Evolutionary conservation across 2,797 vertebrate genomes (phyloP).

Genomic region (Micrastur ruficollis): DNA sequence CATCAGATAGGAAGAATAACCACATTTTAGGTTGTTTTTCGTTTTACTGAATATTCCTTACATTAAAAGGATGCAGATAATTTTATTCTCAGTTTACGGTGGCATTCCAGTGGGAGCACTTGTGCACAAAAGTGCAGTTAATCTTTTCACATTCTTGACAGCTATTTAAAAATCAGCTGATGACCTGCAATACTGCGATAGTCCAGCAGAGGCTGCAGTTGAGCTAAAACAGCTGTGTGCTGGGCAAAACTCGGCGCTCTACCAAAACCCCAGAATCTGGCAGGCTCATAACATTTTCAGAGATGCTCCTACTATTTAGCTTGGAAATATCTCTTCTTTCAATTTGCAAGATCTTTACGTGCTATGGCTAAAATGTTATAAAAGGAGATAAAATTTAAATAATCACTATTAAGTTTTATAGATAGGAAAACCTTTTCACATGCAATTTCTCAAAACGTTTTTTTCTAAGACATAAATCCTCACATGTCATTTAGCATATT

Average conservation of each 20-base stretch:
- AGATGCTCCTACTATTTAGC: slow-evolving; percentile 55
- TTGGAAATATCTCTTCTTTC: not conserved
- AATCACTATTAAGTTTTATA: not conserved
- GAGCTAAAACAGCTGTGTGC: not conserved
- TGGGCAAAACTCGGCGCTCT: slow-evolving; percentile 12
- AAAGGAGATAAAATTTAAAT: not conserved
- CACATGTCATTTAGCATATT: not conserved
- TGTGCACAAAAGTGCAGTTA: too few species aligned
- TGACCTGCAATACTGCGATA: not conserved
- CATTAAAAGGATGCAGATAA: not conserved
- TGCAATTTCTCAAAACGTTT: not conserved
- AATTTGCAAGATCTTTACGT: not conserved
- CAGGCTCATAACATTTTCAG: slow-evolving; percentile 78
- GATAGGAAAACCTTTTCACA: not conserved
- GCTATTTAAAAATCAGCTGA: too few species aligned
- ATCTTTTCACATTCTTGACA: not conserved
- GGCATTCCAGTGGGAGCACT: not conserved
- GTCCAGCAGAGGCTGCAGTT: slow-evolving; percentile 10
- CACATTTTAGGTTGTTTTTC: not conserved
- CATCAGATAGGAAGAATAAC: not conserved
- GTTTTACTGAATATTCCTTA: not conserved
- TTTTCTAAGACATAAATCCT: not conserved
- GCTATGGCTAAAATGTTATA: not conserved
- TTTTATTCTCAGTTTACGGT: not conserved
- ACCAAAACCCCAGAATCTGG: slow-evolving; percentile 69